Evolutionary conservation across 2,888 invertebrate species (phyloP).

Genomic region (Lobophora halterata): DNA sequence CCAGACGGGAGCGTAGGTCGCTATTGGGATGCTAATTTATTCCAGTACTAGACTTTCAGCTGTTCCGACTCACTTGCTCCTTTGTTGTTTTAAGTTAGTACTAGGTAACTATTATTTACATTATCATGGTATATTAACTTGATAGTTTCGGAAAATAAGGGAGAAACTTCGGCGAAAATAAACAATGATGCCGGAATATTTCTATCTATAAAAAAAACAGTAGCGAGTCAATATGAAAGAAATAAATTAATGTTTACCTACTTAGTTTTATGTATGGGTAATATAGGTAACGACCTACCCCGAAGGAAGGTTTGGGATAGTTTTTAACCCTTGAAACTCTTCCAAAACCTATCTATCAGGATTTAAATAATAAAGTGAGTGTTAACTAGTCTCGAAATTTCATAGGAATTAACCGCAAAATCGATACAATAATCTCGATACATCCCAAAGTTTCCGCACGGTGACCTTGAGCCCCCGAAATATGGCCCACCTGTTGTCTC

Average conservation of each 20-base stretch:
- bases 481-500: conserved; percentile 69
- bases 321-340: too few relatives aligned
- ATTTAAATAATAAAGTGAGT: too few relatives aligned
- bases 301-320: too few relatives aligned
- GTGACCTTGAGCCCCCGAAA: conserved; percentile 67
- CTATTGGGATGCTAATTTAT: conserved; percentile 33
- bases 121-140: conserved; percentile 26
- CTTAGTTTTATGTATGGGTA: too few relatives aligned
- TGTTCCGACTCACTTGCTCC: conserved; percentile 33
- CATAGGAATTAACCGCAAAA: conserved; percentile 52
- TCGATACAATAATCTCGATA: conserved; percentile 66
- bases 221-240: too few relatives aligned
- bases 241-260: too few relatives aligned
- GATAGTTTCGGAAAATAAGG: conserved; percentile 1
- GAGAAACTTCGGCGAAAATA: too few relatives aligned
- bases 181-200: too few relatives aligned
- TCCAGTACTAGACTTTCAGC: conserved; percentile 29
- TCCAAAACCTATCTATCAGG: conserved; percentile 1
- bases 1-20: conserved; percentile 25
- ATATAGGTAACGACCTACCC: too few relatives aligned
- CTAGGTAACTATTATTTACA: conserved; percentile 32
- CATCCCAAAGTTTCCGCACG: conserved; percentile 76
- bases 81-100: conserved; percentile 36
- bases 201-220: too few relatives aligned
- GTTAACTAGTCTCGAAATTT: too few relatives aligned